A percentile compares a stretch with the other conserved stretches of the same genome.
Conservation (phyloP, 2,797 vertebrate genomes). For the Phrynocephalus guinanensis region DNA sequence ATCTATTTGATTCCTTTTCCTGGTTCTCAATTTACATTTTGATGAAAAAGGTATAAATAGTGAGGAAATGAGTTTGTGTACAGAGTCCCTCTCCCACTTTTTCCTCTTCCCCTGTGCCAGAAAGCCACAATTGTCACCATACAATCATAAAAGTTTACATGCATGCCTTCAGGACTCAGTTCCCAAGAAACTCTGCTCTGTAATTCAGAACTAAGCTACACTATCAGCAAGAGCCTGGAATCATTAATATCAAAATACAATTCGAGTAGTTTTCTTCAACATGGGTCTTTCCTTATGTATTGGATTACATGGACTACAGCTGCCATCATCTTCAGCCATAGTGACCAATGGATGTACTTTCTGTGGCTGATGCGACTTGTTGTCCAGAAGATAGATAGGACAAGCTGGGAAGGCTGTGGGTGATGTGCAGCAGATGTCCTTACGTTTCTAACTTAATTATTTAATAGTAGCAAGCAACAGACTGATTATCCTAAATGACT, state of each 20-base stretch:
- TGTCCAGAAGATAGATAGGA: no score
- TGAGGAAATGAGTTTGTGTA: slow-evolving; percentile 1
- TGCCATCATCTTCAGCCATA: neutral
- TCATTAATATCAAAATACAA: neutral
- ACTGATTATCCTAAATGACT: no score
- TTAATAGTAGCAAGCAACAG: neutral
- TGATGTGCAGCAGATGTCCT: neutral
- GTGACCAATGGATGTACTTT: neutral
- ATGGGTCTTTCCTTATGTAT: neutral
- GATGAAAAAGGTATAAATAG: slow-evolving; percentile 61
- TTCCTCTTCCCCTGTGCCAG: neutral
- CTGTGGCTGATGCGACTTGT: no score
- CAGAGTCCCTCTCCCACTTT: neutral
- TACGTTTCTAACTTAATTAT: neutral
- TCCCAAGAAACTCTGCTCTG: neutral
- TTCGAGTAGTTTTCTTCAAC: no score
- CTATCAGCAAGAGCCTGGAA: neutral
- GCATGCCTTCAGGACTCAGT: neutral
- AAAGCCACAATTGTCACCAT: neutral
- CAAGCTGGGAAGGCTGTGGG: no score
- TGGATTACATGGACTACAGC: neutral
- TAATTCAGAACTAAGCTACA: neutral
- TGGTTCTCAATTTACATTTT: slow-evolving; percentile 63
- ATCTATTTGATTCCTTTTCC: slow-evolving; percentile 56
- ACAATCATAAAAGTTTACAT: neutral